Evolutionary conservation across 2,113 vertebrate genomes (phyloP).

Genomic region (Scalopus aquaticus): DNA sequence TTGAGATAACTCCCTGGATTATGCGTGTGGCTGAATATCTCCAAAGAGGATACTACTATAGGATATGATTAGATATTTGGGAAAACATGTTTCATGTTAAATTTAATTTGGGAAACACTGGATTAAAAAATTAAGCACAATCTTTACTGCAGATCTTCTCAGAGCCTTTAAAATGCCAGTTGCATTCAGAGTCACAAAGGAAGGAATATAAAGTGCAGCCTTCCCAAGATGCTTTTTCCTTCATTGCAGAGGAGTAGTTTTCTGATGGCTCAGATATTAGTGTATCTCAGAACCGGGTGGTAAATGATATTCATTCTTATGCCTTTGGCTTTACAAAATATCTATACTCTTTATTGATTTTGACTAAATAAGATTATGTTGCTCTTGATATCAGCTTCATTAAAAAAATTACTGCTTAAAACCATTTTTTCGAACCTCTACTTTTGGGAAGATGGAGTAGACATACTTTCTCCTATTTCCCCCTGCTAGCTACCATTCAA

Average conservation of each 20-base stretch:
- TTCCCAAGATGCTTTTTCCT: conserved; percentile 3
- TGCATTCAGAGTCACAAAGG: background rate
- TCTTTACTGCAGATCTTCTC: conserved; percentile 40
- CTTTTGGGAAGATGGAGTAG: conserved; percentile 19
- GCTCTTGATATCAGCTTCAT: conserved; percentile 30
- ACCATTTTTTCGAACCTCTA: background rate
- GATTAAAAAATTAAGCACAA: background rate
- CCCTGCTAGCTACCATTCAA: background rate
- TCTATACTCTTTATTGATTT: conserved; percentile 51
- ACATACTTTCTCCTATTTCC: background rate
- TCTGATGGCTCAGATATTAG: background rate
- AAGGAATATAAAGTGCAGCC: background rate
- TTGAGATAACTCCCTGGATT: background rate
- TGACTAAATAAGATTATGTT: conserved; percentile 35
- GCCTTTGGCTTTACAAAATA: conserved; percentile 56
- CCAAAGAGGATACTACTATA: background rate
- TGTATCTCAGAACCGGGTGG: background rate
- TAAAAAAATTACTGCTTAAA: conserved; percentile 22
- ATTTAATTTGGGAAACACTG: conserved; percentile 41
- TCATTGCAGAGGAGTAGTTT: conserved; percentile 15
- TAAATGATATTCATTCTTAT: conserved; percentile 26
- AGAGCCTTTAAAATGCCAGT: background rate
- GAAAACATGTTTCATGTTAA: conserved; percentile 15
- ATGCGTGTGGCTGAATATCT: conserved; percentile 4
- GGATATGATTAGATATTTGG: background rate